phyloP scores from a whole-genome alignment of 2,888 invertebrate species.

The Dryobota labecula region DNA sequence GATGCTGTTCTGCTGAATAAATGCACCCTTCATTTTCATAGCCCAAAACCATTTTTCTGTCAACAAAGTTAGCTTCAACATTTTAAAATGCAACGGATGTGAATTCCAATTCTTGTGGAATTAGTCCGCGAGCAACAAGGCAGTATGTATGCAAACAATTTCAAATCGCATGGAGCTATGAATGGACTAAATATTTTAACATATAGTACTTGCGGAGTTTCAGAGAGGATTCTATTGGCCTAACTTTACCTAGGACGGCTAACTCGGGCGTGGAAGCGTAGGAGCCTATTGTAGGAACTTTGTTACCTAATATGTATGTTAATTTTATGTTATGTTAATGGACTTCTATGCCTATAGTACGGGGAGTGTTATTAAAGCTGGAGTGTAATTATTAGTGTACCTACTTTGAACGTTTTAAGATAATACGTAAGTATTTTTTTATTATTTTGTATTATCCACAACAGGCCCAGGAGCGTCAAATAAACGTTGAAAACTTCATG shows the following conservation, averaged over 20 bases:
- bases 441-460: too few relatives aligned
- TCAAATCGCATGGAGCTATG: constrained; percentile 52
- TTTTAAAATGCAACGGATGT: constrained; percentile 47
- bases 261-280: constrained; percentile 17
- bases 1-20: too few relatives aligned
- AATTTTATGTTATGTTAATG: constrained; percentile 58
- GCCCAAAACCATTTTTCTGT: not conserved
- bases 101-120: constrained; percentile 56
- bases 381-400: constrained; percentile 11
- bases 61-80: not conserved
- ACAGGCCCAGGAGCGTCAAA: too few relatives aligned
- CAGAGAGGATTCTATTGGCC: constrained; percentile 31
- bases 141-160: constrained; percentile 61
- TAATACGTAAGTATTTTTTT: too few relatives aligned
- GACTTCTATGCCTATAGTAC: constrained; percentile 6
- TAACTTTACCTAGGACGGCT: constrained; percentile 49
- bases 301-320: constrained; percentile 62
- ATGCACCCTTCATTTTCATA: not conserved
- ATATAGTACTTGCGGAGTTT: constrained; percentile 31
- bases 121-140: constrained; percentile 45
- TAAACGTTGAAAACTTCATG: too few relatives aligned
- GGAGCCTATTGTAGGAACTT: constrained; percentile 54
- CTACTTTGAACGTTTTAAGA: too few relatives aligned
- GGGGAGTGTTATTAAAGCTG: constrained; percentile 11
- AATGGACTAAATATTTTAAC: constrained; percentile 65